Percentiles rank a stretch among this genome's conserved stretches.
These are phyloP conservation scores for Orcinus orca DNA, from an alignment of 2,113 vertebrate species.

Conservation along the genomic window DNA sequence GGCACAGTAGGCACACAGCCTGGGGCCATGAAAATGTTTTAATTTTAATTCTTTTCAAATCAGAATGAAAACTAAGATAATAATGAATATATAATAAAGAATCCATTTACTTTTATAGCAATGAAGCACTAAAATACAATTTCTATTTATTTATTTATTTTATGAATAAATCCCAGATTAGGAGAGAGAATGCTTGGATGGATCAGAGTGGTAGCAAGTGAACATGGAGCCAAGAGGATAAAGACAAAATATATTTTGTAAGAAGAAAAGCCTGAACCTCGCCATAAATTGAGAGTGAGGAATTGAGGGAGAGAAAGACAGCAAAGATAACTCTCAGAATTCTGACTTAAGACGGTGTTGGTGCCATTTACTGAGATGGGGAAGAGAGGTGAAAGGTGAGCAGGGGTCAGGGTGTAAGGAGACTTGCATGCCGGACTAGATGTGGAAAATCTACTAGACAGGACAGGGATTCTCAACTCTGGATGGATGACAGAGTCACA, in stretches of 20 bases:
- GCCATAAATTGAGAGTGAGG: background rate
- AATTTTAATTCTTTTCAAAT: slow-evolving; percentile 10
- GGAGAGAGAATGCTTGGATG: background rate
- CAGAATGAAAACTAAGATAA: background rate
- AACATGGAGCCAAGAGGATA: background rate
- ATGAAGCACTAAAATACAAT: background rate
- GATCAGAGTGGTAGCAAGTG: too few relatives aligned
- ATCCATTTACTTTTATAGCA: background rate
- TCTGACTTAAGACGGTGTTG: background rate
- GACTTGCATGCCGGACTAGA: too few relatives aligned
- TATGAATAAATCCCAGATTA: background rate
- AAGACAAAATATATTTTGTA: background rate
- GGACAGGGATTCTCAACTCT: background rate
- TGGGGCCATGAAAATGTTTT: background rate
- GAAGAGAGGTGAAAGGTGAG: background rate
- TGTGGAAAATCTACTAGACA: background rate
- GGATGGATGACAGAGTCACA: background rate
- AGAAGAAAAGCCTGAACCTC: background rate
- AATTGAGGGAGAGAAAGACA: background rate
- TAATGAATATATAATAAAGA: background rate
- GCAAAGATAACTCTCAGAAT: background rate
- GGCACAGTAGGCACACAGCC: background rate
- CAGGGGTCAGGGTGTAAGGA: background rate
- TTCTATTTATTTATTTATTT: background rate
- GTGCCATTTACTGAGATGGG: background rate